Evolutionary conservation across 2,113 vertebrate species (phyloP), one percentile per base, ranked within the genome.

Genomic region (Apistogramma diplotaenia): DNA sequence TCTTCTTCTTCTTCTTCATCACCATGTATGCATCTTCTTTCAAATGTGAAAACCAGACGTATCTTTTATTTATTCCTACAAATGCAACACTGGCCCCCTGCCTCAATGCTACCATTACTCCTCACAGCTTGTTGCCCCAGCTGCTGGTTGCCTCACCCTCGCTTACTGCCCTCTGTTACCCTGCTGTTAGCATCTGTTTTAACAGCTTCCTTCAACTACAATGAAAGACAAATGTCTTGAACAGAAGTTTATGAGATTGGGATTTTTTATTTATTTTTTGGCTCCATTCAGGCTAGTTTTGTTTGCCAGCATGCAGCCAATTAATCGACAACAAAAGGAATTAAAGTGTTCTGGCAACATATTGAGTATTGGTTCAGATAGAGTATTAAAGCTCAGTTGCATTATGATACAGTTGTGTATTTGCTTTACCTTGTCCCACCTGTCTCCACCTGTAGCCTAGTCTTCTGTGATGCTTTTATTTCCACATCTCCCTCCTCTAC

Each of bases 161-260:
- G 54, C 76, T 83, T 46, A 57, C 37, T 46, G 67, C 78, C 81
- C 58, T 46, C 18, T 67, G 9, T 43, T 10, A 81, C 74, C 85
- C 82, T 76, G 82, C 89, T 91, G 79, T 85, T 84, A 65, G 57
- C 89, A 91, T 91, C 87, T 92, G 76, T 67, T 49, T 70, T 87
- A 62, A 58, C 78, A 84, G 84, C 65, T 71, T 83, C 83, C 51
- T 65, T 49, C 35, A 25, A 23, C 84, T 83, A 25, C 74, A 88
- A 57, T 58, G 33, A 78, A 80, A 88, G 88, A 71, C 86, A 76
- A 76, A 31, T 88, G 71, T 85, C 62, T 59, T 58, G 1, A 74
- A 56, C 53, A 33, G 78, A 27, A 76, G 40, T 60, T 76, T 4
- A 59, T 8, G 9, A 60, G 19, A 67, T 40, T 37, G 21, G 81